A percentile compares a stretch with the other conserved stretches of the same genome.
Conservation (phyloP, 2,888 invertebrate genomes). For the Agrochola lychnidis region DNA sequence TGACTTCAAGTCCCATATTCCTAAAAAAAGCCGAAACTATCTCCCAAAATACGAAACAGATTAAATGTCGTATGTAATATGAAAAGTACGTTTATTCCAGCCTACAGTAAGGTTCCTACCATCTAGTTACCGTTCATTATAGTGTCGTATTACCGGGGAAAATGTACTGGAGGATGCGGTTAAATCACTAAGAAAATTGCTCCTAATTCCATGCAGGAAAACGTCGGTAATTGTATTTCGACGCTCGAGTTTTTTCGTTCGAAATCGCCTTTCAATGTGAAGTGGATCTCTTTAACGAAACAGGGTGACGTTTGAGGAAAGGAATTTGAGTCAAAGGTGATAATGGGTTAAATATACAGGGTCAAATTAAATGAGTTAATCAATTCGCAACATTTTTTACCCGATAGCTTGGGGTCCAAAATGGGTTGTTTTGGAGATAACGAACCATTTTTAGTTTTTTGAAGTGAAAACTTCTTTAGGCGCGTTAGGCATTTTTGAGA, state of each 20-base stretch:
- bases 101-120: conserved; percentile 6
- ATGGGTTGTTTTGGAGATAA: too few relatives aligned
- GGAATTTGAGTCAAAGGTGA: neutral
- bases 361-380: neutral
- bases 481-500: too few relatives aligned
- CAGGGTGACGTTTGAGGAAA: neutral
- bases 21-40: too few relatives aligned
- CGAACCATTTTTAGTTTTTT: too few relatives aligned
- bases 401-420: too few relatives aligned
- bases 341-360: neutral
- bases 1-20: too few relatives aligned
- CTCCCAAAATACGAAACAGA: too few relatives aligned
- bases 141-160: conserved; percentile 57
- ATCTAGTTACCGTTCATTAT: conserved; percentile 51
- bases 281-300: neutral
- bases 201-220: conserved; percentile 52
- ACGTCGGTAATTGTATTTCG: conserved; percentile 44
- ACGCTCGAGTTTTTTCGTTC: conserved; percentile 26
- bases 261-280: neutral
- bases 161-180: conserved; percentile 48
- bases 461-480: too few relatives aligned
- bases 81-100: neutral
- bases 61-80: neutral
- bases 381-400: too few relatives aligned
- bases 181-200: conserved; percentile 66